phyloP scores from a whole-genome alignment of 2,797 vertebrate genomes.

The Fundulus diaphanus region DNA sequence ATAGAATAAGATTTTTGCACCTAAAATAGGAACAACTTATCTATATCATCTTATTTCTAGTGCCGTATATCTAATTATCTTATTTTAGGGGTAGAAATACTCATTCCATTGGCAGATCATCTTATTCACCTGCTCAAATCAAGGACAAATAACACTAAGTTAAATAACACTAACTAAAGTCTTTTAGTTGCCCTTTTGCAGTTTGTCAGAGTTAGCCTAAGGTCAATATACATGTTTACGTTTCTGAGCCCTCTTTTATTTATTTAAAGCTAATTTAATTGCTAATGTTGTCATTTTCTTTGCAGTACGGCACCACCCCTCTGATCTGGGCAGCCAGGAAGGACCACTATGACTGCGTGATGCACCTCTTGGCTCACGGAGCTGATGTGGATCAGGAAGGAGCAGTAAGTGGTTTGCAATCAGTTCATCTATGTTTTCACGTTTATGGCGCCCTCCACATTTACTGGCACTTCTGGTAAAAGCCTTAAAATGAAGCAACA shows the following conservation, averaged over 20 bases:
- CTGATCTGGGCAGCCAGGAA: conserved; percentile 97
- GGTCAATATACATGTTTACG: background rate
- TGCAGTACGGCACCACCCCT: conserved; percentile 95
- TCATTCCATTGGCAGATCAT: no score
- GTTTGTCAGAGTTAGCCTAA: background rate
- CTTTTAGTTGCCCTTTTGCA: no score
- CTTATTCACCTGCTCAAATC: no score
- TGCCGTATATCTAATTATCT: no score
- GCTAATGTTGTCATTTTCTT: conserved; percentile 9
- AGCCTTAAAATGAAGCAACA: no score
- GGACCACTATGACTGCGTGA: conserved; percentile 92
- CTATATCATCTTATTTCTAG: no score
- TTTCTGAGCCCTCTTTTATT: background rate
- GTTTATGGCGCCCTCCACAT: no score
- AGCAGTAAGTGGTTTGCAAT: conserved; percentile 83
- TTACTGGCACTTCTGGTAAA: background rate
- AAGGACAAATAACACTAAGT: no score
- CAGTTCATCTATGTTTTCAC: background rate
- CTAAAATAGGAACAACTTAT: no score
- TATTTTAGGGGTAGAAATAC: no score
- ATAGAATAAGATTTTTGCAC: no score
- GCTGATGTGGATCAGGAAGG: conserved; percentile 98
- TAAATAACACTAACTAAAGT: no score
- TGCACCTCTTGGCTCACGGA: conserved; percentile 91
- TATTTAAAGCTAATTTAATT: background rate